phyloP scores from a whole-genome alignment of 2,113 vertebrate genomes.

The Thamnophis sirtalis region DNA sequence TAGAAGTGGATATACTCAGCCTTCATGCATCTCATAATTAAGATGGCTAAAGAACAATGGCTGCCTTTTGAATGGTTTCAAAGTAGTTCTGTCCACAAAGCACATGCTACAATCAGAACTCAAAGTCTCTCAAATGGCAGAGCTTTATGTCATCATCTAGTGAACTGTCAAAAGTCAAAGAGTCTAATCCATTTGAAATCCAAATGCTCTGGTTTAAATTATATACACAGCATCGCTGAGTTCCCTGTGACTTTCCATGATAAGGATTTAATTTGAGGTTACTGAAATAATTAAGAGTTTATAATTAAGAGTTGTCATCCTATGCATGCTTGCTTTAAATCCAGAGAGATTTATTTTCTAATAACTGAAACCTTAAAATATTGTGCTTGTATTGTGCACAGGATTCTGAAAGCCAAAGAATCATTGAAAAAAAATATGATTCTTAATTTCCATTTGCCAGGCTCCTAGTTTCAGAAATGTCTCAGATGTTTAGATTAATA shows the following conservation, averaged over 20 bases:
- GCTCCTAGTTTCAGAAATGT: conserved; percentile 11
- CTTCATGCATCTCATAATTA: not conserved
- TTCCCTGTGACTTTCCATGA: not conserved
- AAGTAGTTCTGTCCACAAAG: not conserved
- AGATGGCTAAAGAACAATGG: not conserved
- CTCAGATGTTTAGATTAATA: not conserved
- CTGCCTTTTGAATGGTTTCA: not conserved
- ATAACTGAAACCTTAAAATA: not conserved
- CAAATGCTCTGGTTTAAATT: not conserved
- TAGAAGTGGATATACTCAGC: not conserved
- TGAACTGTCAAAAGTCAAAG: too few relatives aligned
- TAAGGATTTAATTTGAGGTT: not conserved
- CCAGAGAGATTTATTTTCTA: not conserved
- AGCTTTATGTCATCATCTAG: not conserved
- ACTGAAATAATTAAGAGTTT: not conserved
- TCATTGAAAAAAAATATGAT: not conserved
- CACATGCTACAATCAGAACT: not conserved
- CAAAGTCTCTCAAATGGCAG: not conserved
- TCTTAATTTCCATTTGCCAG: conserved; percentile 11
- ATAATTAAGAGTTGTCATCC: not conserved
- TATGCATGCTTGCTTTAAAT: not conserved
- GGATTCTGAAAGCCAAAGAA: not conserved
- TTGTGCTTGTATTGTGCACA: not conserved
- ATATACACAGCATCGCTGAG: not conserved
- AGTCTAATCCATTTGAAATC: not conserved